Base-by-base conservation (phyloP, 2,797 vertebrate species). In the Hirundo rustica region DNA sequence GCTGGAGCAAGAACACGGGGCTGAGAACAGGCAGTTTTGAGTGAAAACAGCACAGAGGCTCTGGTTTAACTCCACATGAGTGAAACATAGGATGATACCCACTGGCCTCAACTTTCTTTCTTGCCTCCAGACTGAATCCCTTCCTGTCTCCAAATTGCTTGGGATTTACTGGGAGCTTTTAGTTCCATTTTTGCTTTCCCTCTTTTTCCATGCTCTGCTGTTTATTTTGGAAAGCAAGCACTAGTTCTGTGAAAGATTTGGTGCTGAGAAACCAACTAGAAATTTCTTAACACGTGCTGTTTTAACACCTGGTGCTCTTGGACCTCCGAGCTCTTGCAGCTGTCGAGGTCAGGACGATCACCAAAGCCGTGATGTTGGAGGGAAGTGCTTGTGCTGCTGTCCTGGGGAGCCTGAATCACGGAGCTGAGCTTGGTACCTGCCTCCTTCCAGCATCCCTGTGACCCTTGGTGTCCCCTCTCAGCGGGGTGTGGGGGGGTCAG, bases 361-460 rank as follows among this genome's bases (percentile, higher is more conserved):
- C 7, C 32, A 32, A 29, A 29, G 48, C 26, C 1, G 1, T 14
- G 45, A 25, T 38, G 32, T n/a, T 51, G 0, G 0, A 87, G n/a
- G 27, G 34, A 21, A 10, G 5, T 0, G 47, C 29, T 1, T 4
- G 11, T 36, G 15, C 22, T 4, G 9, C 38, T 36, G 32, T 70
- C 42, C 30, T 9, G 25, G 57, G n/a, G 16, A 89, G 30, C 54
- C n/a, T 7, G 2, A 29, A 36, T 20, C 19, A 5, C 1, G 2
- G 40, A 7, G 3, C 4, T 30, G n/a, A 30, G 19, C n/a, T 2
- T 0, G 4, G 55, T 7, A 27, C 45, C 45, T 60, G 22, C 25
- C 27, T 64, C 42, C 40, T 29, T 16, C 17, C 50, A 60, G 30
- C 25, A 11, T 1, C 48, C 1, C 0, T 4, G 14, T 17, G 58